Conservation (phyloP, 2,113 vertebrate species). For the Sphaerodactylus townsendi region DNA sequence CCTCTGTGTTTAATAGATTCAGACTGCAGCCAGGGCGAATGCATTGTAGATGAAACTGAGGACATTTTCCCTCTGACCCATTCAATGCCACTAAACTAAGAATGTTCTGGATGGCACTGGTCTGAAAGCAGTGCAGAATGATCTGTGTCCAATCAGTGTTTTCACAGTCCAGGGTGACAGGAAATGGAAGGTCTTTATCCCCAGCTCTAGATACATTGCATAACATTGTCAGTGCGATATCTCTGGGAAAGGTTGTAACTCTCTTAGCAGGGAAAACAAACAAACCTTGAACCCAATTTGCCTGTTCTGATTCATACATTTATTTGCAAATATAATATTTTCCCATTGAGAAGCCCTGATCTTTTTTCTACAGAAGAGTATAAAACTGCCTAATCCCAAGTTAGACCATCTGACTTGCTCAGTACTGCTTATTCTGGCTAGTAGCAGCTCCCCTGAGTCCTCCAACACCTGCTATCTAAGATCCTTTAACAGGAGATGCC, state of each 20-base stretch:
- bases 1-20: constrained; percentile 29
- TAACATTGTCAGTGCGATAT: background rate
- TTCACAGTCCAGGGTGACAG: background rate
- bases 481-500: too few relatives aligned
- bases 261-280: background rate
- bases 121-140: background rate
- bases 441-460: too few relatives aligned
- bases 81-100: background rate
- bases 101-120: background rate
- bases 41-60: background rate
- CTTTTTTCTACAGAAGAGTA: background rate
- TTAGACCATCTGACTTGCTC: too few relatives aligned
- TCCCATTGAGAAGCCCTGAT: background rate
- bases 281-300: background rate
- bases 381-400: too few relatives aligned
- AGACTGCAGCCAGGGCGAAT: accelerated
- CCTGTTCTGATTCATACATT: background rate
- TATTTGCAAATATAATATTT: background rate
- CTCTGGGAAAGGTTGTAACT: background rate
- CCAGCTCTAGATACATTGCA: background rate
- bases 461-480: too few relatives aligned
- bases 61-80: background rate
- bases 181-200: background rate
- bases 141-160: background rate
- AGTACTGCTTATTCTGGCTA: too few relatives aligned